Base-by-base conservation (phyloP, 2,797 vertebrate genomes). In the Xerus rutilus region DNA sequence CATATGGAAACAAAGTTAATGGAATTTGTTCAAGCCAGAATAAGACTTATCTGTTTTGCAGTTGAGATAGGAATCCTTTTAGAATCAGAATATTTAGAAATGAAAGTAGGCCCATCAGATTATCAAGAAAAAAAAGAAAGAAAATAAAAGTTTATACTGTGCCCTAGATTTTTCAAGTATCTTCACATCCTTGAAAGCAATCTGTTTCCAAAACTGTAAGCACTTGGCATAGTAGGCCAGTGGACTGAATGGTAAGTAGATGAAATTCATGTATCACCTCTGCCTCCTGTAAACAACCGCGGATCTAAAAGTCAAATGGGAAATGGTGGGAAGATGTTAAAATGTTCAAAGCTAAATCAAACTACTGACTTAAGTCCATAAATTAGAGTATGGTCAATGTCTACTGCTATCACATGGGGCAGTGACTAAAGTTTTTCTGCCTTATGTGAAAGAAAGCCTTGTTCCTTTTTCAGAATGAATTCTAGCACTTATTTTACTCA, bases 21-120 rank as follows among this genome's bases (percentile, higher is more conserved):
- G 82, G 43, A 54, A 54, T 90, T 69, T 74, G 39, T 94, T 95
- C 20, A 70, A 70, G 35, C 59, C 65, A 72, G 78, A 92, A 85
- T 21, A 77, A 92, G 59, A 67, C 69, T 72, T 49, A 20, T 72
- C 54, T 88, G 32, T 85, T 96, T 64, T 84, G 54, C 72, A 70
- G 52, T 30, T 93, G 86, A 89, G 32, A 96, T 91, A 94, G 49
- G 69, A 76, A 77, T 82, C 95, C 94, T 94, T n/a, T 82, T 89
- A 94, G 86, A 96, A 82, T 89, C 2, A 64, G 8, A 54, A 47
- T 91, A 91, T 95, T 93, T 82, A 82, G 43, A 45, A 87, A 91
- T 2, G 62, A 86, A 14, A 74, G 18, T 39, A 64, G 78, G 76
- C 86, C 91, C 64, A 85, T 88, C 54, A 95, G 74, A 86, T 95